phyloP scores from a whole-genome alignment of 2,113 vertebrate genomes.

The Isurus oxyrinchus region DNA sequence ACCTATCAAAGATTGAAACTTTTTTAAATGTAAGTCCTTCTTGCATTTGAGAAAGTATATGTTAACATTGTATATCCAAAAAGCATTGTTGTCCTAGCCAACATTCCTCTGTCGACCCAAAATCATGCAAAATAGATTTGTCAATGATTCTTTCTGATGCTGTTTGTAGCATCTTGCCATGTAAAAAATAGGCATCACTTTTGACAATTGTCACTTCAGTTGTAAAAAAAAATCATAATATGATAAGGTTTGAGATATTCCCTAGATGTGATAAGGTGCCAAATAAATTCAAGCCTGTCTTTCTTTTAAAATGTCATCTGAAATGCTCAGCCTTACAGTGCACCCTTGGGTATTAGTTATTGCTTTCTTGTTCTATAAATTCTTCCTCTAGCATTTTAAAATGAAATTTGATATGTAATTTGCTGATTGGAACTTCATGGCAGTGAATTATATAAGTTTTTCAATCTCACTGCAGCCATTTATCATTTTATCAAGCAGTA shows the following conservation, averaged over 20 bases:
- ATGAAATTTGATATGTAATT: background rate
- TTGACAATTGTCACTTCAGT: background rate
- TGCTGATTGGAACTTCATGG: background rate
- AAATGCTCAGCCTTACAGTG: background rate
- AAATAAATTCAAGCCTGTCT: background rate
- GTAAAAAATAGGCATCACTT: background rate
- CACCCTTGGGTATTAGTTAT: background rate
- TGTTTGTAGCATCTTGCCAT: background rate
- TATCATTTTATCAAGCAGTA: slow-evolving; percentile 8
- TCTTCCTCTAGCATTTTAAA: background rate
- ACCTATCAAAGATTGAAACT: background rate
- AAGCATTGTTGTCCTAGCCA: background rate
- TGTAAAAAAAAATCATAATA: background rate
- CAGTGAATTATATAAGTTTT: background rate
- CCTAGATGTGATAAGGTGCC: background rate
- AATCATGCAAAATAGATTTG: background rate
- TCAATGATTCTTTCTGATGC: background rate
- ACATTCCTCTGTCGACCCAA: background rate
- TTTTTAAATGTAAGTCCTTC: background rate
- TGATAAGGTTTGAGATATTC: background rate
- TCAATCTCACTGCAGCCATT: background rate
- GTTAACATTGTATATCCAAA: background rate
- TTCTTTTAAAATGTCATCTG: background rate
- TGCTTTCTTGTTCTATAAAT: background rate
- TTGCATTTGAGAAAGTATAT: background rate